Evolutionary conservation across 2,888 invertebrate genomes (phyloP), one percentile per base, ranked within the genome.

Genomic region (Fragum whitleyi): DNA sequence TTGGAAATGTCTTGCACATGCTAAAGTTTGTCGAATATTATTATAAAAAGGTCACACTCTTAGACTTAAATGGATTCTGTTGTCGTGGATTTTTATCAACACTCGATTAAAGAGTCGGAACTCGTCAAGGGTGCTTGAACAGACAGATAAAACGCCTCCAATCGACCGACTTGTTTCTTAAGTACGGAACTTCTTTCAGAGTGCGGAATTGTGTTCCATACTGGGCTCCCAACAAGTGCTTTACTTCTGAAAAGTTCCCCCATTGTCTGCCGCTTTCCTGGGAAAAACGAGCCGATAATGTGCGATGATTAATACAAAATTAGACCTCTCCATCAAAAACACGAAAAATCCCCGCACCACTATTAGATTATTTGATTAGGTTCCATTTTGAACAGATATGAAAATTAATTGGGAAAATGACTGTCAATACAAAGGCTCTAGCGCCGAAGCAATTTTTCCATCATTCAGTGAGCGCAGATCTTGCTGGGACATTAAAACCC

Each of bases 361-460:
- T 72, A 68, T 77, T 79, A 74, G 79, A 79, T 83, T 81, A 81
- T 81, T 85, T 81, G 79, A 85, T 81, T 85, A 85, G 79, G 74
- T 62, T 77, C 74, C 81, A 81, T 81, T 79, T 75, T 61, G 76
- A 81, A 74, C 74, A 81, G 84, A 85, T 85, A 85, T 85, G 32
- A 61, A 61, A 61, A 32, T 32, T 32, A 61, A 32, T 61, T 61
- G 16, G 61, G 32, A 32, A 61, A 61, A 32, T 32, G 61, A 32
- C 19, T n/a, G 61, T 61, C 61, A 29, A 61, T 61, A 29, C 61
- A 61, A 61, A 61, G 32, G 19, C 9, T 28, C 32, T n/a, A 16
- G 32, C 29, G 32, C 29, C 28, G 29, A 26, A 32, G 16, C 19
- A 61, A 57, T 32, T 32, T 32, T 32, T 29, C 29, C 29, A 19